phyloP scores from a whole-genome alignment of 2,797 vertebrate genomes.

The Pseudopleuronectes americanus region DNA sequence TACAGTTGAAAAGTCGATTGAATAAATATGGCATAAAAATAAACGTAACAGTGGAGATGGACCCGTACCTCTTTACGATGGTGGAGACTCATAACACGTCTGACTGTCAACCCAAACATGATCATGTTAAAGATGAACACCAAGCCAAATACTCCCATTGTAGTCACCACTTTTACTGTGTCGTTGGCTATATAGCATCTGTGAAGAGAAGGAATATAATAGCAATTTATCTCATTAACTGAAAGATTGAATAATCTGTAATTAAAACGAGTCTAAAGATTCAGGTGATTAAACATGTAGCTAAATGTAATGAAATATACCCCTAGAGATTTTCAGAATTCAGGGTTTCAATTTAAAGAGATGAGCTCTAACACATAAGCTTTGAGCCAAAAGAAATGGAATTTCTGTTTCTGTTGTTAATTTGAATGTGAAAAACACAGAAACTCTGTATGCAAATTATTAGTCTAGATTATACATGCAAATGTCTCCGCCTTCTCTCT shows the following conservation, averaged over 20 bases:
- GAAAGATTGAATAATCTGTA: background rate
- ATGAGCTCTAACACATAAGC: background rate
- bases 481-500: background rate
- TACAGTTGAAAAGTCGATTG: too few relatives aligned
- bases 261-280: background rate
- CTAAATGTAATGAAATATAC: background rate
- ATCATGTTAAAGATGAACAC: slow-evolving; percentile 85
- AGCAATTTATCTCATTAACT: background rate
- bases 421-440: too few relatives aligned
- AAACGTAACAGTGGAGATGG: background rate
- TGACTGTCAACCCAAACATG: slow-evolving; percentile 80
- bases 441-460: background rate
- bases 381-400: background rate
- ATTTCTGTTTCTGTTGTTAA: too few relatives aligned
- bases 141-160: slow-evolving; percentile 80
- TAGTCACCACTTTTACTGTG: slow-evolving; percentile 74
- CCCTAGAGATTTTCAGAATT: too few relatives aligned
- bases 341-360: background rate
- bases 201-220: background rate
- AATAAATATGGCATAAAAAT: too few relatives aligned
- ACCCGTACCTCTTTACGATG: slow-evolving; percentile 22
- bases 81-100: slow-evolving; percentile 61
- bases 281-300: background rate
- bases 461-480: background rate
- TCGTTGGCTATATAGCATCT: slow-evolving; percentile 65